Evolutionary conservation across 1,140 invertebrate genomes (phyloP).

Genomic region (Conus betulinus): DNA sequence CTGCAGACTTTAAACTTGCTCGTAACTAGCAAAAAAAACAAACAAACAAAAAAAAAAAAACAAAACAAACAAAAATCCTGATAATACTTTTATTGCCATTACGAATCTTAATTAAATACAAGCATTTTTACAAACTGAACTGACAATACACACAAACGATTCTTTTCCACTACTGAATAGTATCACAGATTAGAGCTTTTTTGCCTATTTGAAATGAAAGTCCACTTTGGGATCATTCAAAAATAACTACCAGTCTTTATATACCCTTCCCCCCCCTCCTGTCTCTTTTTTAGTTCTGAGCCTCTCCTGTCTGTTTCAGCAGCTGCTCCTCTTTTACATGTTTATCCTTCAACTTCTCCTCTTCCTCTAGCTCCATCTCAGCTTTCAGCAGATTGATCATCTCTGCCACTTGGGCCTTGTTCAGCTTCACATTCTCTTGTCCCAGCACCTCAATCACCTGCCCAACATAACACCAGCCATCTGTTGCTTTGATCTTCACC

Average conservation of each 20-base stretch:
- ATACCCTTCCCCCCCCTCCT: neutral
- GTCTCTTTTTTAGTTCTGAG: neutral
- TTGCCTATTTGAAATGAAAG: neutral
- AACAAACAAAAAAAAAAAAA: too few species aligned
- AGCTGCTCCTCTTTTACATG: slow-evolving; percentile 58
- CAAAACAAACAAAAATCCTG: too few species aligned
- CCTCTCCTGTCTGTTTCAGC: slow-evolving; percentile 38
- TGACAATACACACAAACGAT: too few species aligned
- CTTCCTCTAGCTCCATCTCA: slow-evolving; percentile 90
- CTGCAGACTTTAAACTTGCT: too few species aligned
- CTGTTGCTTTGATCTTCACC: neutral
- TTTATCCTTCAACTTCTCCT: slow-evolving; percentile 81
- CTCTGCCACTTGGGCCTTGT: slow-evolving; percentile 89
- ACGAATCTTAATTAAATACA: neutral
- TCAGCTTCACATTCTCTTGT: slow-evolving; percentile 92
- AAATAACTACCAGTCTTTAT: neutral
- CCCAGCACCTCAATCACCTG: slow-evolving; percentile 94
- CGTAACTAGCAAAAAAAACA: too few species aligned
- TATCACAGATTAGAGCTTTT: neutral
- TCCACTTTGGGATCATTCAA: neutral
- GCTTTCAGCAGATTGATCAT: slow-evolving; percentile 91
- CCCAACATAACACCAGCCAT: slow-evolving; percentile 19
- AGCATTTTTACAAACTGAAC: too few species aligned
- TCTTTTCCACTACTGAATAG: neutral
- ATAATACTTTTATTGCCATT: neutral